Conservation (phyloP, 2,797 vertebrate species). For the Chloroceryle amazona region DNA sequence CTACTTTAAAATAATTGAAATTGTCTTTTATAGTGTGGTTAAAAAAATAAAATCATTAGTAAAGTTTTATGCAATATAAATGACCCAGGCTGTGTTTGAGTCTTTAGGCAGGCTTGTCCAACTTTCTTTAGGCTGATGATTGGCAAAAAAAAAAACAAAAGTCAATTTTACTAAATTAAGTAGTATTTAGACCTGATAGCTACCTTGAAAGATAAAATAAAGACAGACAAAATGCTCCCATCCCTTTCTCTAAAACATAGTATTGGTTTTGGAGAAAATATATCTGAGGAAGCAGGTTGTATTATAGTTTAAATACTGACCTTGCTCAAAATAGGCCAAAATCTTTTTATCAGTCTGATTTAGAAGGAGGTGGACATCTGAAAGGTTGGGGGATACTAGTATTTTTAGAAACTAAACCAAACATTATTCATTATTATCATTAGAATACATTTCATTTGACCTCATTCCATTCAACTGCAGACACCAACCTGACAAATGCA, state of each 20-base stretch:
- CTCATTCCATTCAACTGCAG: not conserved
- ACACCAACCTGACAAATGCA: not conserved
- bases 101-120: not conserved
- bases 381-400: not conserved
- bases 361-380: not conserved
- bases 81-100: not conserved
- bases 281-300: not conserved
- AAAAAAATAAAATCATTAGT: conserved; percentile 35
- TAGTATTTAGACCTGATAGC: not conserved
- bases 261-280: not conserved
- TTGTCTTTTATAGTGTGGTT: not conserved
- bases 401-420: not conserved
- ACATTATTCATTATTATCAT: not conserved
- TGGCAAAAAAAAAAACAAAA: not conserved
- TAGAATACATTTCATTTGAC: not conserved
- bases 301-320: not conserved
- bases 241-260: not conserved
- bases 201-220: not conserved
- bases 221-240: not conserved
- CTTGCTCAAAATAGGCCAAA: not conserved
- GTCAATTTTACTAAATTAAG: not conserved
- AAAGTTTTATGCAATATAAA: conserved; percentile 15
- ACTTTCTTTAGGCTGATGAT: not conserved
- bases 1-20: conserved; percentile 63
- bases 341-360: not conserved